Conservation (phyloP, 37 sponge, comb jelly and placozoan species). For the Spongia lamella region DNA sequence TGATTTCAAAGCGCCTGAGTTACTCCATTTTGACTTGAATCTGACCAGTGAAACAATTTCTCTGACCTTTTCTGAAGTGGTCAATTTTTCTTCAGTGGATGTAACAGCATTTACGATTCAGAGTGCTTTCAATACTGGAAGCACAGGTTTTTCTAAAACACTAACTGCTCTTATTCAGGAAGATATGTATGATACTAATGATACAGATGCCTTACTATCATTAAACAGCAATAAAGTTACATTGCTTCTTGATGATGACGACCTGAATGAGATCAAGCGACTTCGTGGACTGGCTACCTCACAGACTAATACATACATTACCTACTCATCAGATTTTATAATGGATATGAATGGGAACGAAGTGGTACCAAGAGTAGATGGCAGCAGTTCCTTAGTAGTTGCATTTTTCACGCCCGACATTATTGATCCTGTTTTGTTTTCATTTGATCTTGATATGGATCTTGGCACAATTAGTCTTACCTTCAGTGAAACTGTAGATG, state of each 20-base stretch:
- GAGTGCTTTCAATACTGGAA: conserved; percentile 12
- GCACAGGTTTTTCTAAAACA: conserved; percentile 7
- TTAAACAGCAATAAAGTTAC: conserved; percentile 41
- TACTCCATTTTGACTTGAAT: conserved; percentile 77
- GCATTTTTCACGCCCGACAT: conserved; percentile 53
- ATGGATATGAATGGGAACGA: conserved; percentile 73
- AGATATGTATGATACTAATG: conserved; percentile 26
- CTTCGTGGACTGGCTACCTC: conserved; percentile 54
- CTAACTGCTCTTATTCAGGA: conserved; percentile 37
- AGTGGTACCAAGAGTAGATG: conserved; percentile 42
- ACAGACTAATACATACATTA: conserved; percentile 41
- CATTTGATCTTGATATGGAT: conserved; percentile 67
- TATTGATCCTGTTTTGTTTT: conserved; percentile 40
- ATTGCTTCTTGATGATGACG: conserved; percentile 62
- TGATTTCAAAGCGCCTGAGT: conserved; percentile 62
- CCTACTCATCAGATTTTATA: conserved; percentile 38
- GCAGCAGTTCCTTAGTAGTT: conserved; percentile 30
- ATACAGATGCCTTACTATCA: not conserved
- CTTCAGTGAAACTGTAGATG: conserved; percentile 79
- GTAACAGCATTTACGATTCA: conserved; percentile 62
- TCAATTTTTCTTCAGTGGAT: conserved; percentile 69
- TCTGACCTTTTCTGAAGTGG: conserved; percentile 83
- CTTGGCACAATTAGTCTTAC: conserved; percentile 44
- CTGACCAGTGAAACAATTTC: conserved; percentile 58
- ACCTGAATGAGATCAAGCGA: conserved; percentile 89